Evolutionary conservation across 2,888 invertebrate species (phyloP), one percentile per base, ranked within the genome.

Genomic region (Elaeidobius kamerunicus): DNA sequence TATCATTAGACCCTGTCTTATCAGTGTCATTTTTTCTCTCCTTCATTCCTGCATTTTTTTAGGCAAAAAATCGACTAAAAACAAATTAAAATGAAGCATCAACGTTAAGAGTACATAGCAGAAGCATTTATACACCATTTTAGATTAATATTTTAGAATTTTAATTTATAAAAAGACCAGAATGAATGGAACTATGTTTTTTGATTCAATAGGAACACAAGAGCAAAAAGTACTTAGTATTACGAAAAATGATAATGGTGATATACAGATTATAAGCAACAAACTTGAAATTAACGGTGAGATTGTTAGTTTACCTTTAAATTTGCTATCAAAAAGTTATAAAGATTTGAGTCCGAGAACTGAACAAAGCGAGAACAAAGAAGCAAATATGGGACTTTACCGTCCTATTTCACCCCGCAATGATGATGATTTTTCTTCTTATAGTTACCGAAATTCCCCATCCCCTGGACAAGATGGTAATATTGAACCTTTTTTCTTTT

Each of bases 281-380:
- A 32, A 32, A 12, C 12, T 32, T n/a, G 35, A 35, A n/a, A 35
- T 35, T 35, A 35, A 35, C 9, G 12, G 15, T 35, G 35, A 35
- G 12, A 35, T 35, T 6, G 35, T 35, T 9, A 16, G 15, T 30
- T 30, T 30, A 12, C 30, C 30, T 6, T 11, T 30, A 30, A 30
- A 30, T 30, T 30, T 30, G 30, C 3, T 30, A n/a, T 30, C 30
- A 30, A 30, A 30, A n/a, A 11, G 30, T 4, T 16, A 35, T 35
- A 35, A 14, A 35, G 35, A 35, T 2, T 5, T 32, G 5, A 35
- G 35, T 11, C 11, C 61, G 56, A 40, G 59, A 59, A 58, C 57
- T 61, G 34, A 58, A 52, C 52, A 56, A 51, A 55, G 56, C 55
- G 45, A 52, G 20, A 45, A 35, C 30, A 56, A 49, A 17, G 43